A percentile compares a stretch with the other conserved stretches of the same genome.
Conservation (phyloP, 2,888 invertebrate species). For the Seira sanloemensis region DNA sequence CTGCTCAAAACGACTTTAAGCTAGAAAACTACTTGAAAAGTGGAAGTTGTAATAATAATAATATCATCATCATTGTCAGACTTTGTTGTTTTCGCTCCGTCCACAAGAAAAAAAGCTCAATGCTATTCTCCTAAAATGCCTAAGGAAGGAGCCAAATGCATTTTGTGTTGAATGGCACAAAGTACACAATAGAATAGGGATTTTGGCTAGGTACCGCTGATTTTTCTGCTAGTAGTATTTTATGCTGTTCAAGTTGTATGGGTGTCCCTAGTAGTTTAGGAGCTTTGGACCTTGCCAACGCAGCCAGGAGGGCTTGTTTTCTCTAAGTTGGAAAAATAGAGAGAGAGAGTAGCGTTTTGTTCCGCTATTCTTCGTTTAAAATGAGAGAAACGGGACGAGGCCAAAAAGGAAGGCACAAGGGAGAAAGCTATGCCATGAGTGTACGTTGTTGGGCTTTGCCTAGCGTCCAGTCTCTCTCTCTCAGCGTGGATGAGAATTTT, state of each 20-base stretch:
- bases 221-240: conserved; percentile 18
- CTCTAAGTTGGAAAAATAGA: background rate
- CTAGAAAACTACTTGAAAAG: conserved; percentile 5
- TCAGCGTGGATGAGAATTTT: background rate
- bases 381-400: conserved; percentile 14
- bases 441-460: background rate
- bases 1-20: conserved; percentile 33
- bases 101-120: no score
- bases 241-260: background rate
- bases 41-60: background rate
- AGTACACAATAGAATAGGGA: conserved; percentile 38
- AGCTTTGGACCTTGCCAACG: conserved; percentile 35
- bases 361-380: background rate
- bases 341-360: no score
- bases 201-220: conserved; percentile 37
- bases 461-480: background rate
- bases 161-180: conserved; percentile 29
- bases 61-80: background rate
- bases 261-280: conserved; percentile 26
- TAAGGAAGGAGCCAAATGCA: background rate
- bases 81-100: background rate
- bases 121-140: background rate
- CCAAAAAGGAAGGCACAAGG: background rate
- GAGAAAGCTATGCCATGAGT: background rate
- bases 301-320: conserved; percentile 54